A percentile compares a stretch with the other conserved stretches of the same genome.
phyloP scores from a whole-genome alignment of 2,113 vertebrate species.

The human region GRCh38 chr19:2702501-2703000 shows the following conservation, averaged over 20 bases:
- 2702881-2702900: fast-evolving
- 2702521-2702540: background rate
- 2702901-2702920: background rate
- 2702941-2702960: fast-evolving
- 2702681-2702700: slow-evolving; percentile 62
- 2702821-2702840: background rate
- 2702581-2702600: background rate
- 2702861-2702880: background rate
- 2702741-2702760: background rate
- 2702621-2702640: background rate
- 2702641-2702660: slow-evolving; percentile 17
- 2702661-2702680: slow-evolving; percentile 25
- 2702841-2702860: slow-evolving; percentile 38
- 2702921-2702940: background rate
- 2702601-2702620: background rate
- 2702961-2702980: background rate
- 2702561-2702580: background rate
- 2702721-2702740: slow-evolving; percentile 40
- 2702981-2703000: background rate
- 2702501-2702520: no score
- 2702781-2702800: background rate
- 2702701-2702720: background rate
- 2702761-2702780: background rate
- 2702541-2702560: background rate
- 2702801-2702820: slow-evolving; percentile 54